Conservation (phyloP, 2,797 vertebrate species). For the Macroramphosus scolopax region DNA sequence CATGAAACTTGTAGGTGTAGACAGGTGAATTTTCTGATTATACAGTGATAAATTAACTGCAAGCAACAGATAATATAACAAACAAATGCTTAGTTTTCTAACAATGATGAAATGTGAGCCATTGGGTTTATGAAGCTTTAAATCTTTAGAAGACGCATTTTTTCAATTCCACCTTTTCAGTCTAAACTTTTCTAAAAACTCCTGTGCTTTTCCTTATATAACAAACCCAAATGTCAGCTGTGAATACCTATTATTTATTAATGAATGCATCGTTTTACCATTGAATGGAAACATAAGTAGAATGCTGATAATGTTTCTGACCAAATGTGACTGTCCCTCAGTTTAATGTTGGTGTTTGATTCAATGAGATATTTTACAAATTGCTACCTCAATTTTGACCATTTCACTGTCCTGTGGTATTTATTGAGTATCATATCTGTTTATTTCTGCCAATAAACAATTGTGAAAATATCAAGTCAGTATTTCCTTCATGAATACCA, state of each 20-base stretch:
- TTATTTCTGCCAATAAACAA: neutral
- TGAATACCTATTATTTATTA: too few species aligned
- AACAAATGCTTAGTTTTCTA: too few species aligned
- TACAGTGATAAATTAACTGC: too few species aligned
- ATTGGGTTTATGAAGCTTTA: neutral
- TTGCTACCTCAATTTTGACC: conserved; percentile 40
- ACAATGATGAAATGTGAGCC: conserved; percentile 5
- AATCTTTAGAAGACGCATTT: neutral
- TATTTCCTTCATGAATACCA: neutral
- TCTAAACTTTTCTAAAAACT: too few species aligned
- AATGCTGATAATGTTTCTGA: conserved; percentile 6
- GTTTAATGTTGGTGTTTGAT: conserved; percentile 10
- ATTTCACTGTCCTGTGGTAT: conserved; percentile 8
- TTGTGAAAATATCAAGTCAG: conserved; percentile 10
- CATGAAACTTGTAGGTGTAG: too few species aligned
- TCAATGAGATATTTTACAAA: conserved; percentile 4
- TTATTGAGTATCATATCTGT: neutral
- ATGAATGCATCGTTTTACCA: too few species aligned
- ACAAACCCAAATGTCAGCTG: too few species aligned
- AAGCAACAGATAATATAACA: too few species aligned
- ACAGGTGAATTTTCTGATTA: too few species aligned
- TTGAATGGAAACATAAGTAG: neutral
- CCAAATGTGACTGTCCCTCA: neutral
- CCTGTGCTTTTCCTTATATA: conserved; percentile 6
- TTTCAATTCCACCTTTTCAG: too few species aligned